Percentiles rank a stretch among this genome's conserved stretches.
Conservation (phyloP, 2,888 invertebrate genomes). For the Prostheceraeus crozeri region DNA sequence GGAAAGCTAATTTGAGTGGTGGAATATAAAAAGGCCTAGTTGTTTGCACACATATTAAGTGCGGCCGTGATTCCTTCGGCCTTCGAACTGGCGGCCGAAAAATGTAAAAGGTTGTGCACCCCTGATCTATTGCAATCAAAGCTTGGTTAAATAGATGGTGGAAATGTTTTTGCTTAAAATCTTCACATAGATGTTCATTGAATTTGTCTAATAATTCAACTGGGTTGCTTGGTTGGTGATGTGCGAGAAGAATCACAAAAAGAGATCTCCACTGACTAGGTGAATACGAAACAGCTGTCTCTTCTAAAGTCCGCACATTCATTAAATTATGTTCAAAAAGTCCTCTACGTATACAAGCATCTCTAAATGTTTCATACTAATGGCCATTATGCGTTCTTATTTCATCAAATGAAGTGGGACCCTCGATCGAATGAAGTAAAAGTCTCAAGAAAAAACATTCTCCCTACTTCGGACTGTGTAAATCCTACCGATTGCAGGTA, state of each 20-base stretch:
- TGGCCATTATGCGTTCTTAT: conserved; percentile 44
- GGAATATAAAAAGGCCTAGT: no score
- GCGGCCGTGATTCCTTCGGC: no score
- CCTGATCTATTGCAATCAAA: no score
- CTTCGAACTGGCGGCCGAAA: no score
- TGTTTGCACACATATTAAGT: no score
- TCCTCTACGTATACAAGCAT: conserved; percentile 46
- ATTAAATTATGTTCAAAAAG: conserved; percentile 49
- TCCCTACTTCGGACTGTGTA: conserved; percentile 44
- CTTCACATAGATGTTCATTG: no score
- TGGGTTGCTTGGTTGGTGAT: conserved; percentile 40
- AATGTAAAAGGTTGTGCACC: no score
- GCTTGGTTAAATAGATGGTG: no score
- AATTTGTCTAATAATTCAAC: conserved; percentile 41
- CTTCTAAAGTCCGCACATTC: conserved; percentile 44
- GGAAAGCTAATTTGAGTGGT: no score
- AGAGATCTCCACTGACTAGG: conserved; percentile 41
- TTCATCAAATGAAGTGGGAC: conserved; percentile 37
- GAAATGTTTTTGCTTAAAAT: no score
- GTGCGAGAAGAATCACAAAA: conserved; percentile 41
- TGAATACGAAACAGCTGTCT: conserved; percentile 42
- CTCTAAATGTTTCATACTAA: conserved; percentile 45
- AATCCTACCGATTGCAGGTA: conserved; percentile 41
- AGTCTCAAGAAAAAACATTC: conserved; percentile 42
- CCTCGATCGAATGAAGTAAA: conserved; percentile 30